phyloP scores from a whole-genome alignment of 2,797 vertebrate genomes.

The Sebastes cheni region DNA sequence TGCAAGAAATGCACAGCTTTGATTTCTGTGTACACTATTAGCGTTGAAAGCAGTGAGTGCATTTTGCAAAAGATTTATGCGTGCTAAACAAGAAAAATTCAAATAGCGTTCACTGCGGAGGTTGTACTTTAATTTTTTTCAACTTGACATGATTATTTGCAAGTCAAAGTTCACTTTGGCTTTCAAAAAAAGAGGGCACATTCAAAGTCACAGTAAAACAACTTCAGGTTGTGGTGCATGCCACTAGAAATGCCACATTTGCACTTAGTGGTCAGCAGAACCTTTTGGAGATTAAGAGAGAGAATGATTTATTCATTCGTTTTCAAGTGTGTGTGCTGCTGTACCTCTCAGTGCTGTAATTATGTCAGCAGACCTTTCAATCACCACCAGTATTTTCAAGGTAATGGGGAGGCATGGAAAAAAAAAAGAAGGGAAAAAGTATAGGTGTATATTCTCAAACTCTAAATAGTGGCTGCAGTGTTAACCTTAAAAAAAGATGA shows the following conservation, averaged over 20 bases:
- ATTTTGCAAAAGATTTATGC: conserved; percentile 65
- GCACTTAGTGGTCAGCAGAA: conserved; percentile 47
- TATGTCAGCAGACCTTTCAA: conserved; percentile 30
- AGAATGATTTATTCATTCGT: conserved; percentile 38
- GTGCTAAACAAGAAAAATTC: conserved; percentile 67
- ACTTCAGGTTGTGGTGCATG: conserved; percentile 35
- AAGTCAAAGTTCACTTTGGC: conserved; percentile 79
- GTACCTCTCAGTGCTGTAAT: conserved; percentile 10
- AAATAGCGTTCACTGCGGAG: conserved; percentile 58
- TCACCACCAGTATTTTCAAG: conserved; percentile 12
- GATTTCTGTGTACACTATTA: conserved; percentile 58
- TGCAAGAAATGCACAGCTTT: conserved; percentile 41
- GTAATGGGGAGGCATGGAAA: background rate
- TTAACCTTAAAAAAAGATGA: background rate
- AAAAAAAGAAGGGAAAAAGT: background rate
- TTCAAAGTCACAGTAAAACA: conserved; percentile 55
- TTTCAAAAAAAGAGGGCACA: conserved; percentile 49
- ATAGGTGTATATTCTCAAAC: background rate
- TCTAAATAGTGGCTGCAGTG: background rate
- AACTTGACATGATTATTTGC: conserved; percentile 64
- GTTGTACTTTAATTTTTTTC: conserved; percentile 15
- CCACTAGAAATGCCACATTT: conserved; percentile 46
- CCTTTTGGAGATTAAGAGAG: conserved; percentile 8
- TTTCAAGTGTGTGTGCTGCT: conserved; percentile 19
- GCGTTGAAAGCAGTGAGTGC: conserved; percentile 60